Evolutionary conservation across 2,888 invertebrate genomes (phyloP).

Genomic region (Drosophila quinaria): DNA sequence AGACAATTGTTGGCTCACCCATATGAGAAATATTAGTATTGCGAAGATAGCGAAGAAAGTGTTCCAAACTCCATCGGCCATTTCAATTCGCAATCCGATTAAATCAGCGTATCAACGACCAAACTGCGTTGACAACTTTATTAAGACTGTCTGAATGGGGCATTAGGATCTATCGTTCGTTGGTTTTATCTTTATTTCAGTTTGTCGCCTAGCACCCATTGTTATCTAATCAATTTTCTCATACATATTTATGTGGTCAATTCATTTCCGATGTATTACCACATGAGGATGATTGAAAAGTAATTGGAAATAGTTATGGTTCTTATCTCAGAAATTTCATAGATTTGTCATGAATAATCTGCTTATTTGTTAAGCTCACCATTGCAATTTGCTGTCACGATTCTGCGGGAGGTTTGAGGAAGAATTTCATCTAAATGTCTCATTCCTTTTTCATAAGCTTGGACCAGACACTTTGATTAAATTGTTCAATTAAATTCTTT

Average conservation of each 20-base stretch:
- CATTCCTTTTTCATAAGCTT: background rate
- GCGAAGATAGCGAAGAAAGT: background rate
- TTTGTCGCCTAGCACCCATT: constrained; percentile 3
- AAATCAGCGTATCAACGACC: constrained; percentile 21
- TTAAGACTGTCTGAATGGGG: constrained; percentile 27
- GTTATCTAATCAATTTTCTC: constrained; percentile 20
- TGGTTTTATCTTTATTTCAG: constrained; percentile 1
- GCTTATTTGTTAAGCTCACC: constrained; percentile 4
- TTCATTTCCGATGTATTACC: background rate
- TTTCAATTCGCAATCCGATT: constrained; percentile 9
- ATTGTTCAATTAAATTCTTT: background rate
- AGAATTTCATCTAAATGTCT: background rate
- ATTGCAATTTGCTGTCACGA: background rate
- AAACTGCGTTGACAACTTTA: constrained; percentile 17
- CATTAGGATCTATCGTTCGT: constrained; percentile 10
- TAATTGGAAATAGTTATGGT: background rate
- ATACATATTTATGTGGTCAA: constrained; percentile 5
- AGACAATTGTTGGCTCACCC: constrained; percentile 25
- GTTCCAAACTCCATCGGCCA: constrained; percentile 11
- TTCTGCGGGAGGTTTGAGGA: background rate
- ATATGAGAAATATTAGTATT: constrained; percentile 7
- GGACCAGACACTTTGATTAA: background rate
- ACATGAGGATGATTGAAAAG: background rate
- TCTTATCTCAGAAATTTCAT: too few species aligned
- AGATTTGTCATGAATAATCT: background rate